phyloP scores from a whole-genome alignment of 30 jellyfish, hydroid and myxozoan genomes.

The Pseudorhiza aurosa region DNA sequence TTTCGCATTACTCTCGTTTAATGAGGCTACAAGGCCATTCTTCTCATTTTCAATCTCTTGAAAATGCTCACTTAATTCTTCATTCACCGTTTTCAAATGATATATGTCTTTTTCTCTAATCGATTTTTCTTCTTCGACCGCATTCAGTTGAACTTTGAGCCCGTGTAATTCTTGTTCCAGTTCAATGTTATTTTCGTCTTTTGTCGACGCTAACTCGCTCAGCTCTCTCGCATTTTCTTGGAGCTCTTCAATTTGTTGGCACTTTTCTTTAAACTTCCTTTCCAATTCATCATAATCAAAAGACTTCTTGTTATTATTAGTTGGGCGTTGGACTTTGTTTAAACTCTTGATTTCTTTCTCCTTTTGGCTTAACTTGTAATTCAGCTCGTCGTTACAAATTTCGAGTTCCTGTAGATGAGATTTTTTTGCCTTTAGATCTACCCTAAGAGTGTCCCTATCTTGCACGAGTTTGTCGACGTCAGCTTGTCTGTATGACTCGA shows the following conservation, averaged over 20 bases:
- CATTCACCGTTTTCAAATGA: not conserved
- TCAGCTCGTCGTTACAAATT: not conserved
- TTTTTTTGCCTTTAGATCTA: constrained; percentile 1
- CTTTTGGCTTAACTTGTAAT: not conserved
- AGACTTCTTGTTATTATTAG: not conserved
- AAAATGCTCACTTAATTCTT: not conserved
- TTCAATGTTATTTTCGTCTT: not conserved
- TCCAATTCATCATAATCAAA: not conserved
- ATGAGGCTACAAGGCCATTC: not conserved
- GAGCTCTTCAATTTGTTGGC: not conserved
- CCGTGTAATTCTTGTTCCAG: not conserved
- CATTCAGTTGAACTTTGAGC: not conserved
- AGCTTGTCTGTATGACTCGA: not conserved
- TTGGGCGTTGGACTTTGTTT: not conserved
- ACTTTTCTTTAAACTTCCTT: not conserved
- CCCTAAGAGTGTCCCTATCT: not conserved
- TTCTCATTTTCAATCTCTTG: not conserved
- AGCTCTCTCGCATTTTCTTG: not conserved
- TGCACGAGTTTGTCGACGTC: not conserved
- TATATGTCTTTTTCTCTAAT: not conserved
- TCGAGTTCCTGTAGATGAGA: not conserved
- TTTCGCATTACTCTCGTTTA: not conserved
- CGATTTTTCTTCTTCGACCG: not conserved
- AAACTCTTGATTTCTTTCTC: not conserved
- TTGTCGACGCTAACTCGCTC: not conserved